Evolutionary conservation across 2,888 invertebrate species (phyloP), one percentile per base, ranked within the genome.

Genomic region (Apoderus coryli): DNA sequence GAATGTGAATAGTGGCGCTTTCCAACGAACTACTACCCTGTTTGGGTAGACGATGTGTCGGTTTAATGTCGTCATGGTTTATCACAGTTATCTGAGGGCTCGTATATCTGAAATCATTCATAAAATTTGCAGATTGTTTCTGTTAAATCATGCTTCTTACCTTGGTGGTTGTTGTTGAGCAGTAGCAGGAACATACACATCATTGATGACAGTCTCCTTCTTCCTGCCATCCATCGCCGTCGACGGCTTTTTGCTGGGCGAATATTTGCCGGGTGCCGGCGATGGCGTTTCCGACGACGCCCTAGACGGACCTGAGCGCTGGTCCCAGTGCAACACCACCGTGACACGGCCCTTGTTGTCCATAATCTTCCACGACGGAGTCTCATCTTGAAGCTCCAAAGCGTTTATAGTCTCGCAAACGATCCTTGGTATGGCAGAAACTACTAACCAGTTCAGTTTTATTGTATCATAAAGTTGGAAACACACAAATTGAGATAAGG

Each of bases 311-410:
- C 68, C 71, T 61, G 72, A 77, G 49, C 84, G 76, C 67, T 86
- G 88, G 69, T 90, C 90, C 90, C 90, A 90, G 65, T 90, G 88
- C 60, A 90, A 69, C 59, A 90, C 89, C 67, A 90, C 88, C 54
- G 90, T 90, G 67, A 90, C 85, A 60, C 88, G 79, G 60, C 89
- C 90, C 69, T 88, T 86, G 74, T 88, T 88, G 76, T 90, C 90
- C 88, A 89, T 89, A 69, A 90, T 89, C 67, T 90, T 90, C 90
- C 90, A 90, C 65, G 88, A 86, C 57, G 90, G 89, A 60, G 88
- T 86, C 65, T 89, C 88, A 81, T 88, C 85, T 69, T 88, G 88
- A 60, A 90, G 69, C 65, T 89, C 86, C 69, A 90, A 68, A 46
- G 88, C 86, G 70, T 86, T 84, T 60, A 90, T 88, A 56, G 90